Conservation (phyloP, 2,888 invertebrate genomes). For the Tridacna gigas region DNA sequence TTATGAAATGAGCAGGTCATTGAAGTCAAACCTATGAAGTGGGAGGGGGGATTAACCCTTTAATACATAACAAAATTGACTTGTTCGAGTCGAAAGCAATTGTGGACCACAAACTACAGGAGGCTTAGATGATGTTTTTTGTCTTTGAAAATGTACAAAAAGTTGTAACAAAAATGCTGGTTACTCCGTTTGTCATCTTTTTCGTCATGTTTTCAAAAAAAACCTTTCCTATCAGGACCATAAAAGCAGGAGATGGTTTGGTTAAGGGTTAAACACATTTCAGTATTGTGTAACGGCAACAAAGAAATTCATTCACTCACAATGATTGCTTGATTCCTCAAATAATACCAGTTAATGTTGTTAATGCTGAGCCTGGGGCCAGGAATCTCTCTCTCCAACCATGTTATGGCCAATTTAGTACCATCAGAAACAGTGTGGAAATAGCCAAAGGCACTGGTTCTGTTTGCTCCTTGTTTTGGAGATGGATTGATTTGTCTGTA, state of each 20-base stretch:
- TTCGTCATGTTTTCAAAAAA: too few relatives aligned
- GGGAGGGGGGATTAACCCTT: not conserved
- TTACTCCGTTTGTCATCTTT: too few relatives aligned
- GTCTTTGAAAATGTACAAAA: too few relatives aligned
- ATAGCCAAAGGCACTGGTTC: constrained; percentile 10
- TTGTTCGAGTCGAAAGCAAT: too few relatives aligned
- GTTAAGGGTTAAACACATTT: constrained; percentile 6
- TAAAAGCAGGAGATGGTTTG: too few relatives aligned
- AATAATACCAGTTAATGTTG: constrained; percentile 22
- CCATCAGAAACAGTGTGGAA: constrained; percentile 29
- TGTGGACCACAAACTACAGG: too few relatives aligned
- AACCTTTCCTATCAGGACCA: too few relatives aligned
- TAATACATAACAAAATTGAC: too few relatives aligned
- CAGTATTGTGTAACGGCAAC: constrained; percentile 15
- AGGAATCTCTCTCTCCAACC: constrained; percentile 4
- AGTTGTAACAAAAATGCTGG: too few relatives aligned
- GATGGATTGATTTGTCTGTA: constrained; percentile 26
- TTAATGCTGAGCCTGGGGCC: constrained; percentile 13
- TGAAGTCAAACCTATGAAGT: constrained; percentile 27
- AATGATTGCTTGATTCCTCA: constrained; percentile 22
- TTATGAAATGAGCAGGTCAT: constrained; percentile 27
- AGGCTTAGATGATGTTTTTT: too few relatives aligned
- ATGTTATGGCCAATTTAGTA: constrained; percentile 30
- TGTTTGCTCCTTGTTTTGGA: constrained; percentile 30
- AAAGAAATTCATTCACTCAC: constrained; percentile 24